Base-by-base conservation (phyloP, 2,797 vertebrate species). In the Thamnophis elegans region DNA sequence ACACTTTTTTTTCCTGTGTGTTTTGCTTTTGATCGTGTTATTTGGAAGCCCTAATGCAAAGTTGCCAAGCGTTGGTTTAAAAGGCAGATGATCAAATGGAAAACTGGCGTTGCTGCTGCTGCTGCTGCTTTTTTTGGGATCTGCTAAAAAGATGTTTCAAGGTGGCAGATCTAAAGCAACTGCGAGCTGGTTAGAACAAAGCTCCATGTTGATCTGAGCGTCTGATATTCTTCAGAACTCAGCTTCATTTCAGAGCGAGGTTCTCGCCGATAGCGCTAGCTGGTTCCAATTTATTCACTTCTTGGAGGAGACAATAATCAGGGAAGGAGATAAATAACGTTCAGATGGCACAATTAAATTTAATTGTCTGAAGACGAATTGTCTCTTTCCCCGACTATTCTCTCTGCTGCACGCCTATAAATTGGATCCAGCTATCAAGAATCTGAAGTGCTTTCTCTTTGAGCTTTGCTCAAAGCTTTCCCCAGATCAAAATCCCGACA, bases 341-440 rank as follows among this genome's bases (percentile, higher is more conserved):
- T 97, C 97, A 97, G 95, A 96, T 96, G 96, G 96, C 95, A 96
- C 96, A 97, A 97, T 97, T 97, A 97, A 96, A 96, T 96, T 96
- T 97, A 97, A 97, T 96, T 97, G 96, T 94, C 95, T 96, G 95
- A 97, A 96, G 95, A 96, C 95, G 96, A 96, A 96, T 96, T 97
- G 96, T 97, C 97, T 97, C 96, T 93, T 97, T 97, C 94, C 93
- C 96, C 68, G 94, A 96, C 96, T 95, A 96, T 95, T 94, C 93
- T 97, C 96, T 96, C 96, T 92, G 94, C 93, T 96, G 95, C 97
- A 95, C 0, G 94, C 94, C 94, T 95, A 94, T 96, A 97, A 97
- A 97, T 97, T 97, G 96, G 94, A 97, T 97, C 96, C 97, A 97
- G 97, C 96, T 96, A 96, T 96, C 95, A 94, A 90, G 94, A 90